Conservation (phyloP, 2,888 invertebrate species). For the Sphinx pinastri region DNA sequence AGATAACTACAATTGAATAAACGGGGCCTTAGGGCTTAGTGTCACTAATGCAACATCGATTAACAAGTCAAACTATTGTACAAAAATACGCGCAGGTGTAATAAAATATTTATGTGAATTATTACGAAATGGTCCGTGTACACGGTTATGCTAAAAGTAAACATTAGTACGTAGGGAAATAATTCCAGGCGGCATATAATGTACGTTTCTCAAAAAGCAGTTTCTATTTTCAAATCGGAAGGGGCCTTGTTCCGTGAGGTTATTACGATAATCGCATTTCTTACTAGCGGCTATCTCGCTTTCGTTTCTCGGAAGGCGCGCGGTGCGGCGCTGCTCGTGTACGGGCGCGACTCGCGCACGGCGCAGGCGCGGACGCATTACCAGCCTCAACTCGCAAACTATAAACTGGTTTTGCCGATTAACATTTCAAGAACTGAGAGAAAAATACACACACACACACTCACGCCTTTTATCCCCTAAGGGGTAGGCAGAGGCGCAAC, state of each 20-base stretch:
- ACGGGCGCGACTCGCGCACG: neutral
- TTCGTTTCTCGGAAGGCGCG: constrained; percentile 78
- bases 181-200: neutral
- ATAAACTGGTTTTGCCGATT: constrained; percentile 75
- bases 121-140: no score
- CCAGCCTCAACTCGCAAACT: constrained; percentile 61
- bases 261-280: constrained; percentile 81
- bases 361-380: constrained; percentile 37
- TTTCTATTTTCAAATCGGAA: constrained; percentile 67
- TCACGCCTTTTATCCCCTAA: no score
- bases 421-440: constrained; percentile 74
- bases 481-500: no score
- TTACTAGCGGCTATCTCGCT: constrained; percentile 76
- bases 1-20: no score
- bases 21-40: no score
- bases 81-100: neutral
- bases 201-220: constrained; percentile 35
- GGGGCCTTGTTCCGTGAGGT: constrained; percentile 73
- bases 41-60: neutral
- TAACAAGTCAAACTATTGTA: neutral
- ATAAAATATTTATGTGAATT: neutral
- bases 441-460: no score
- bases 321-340: constrained; percentile 42
- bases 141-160: neutral
- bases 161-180: neutral